Evolutionary conservation across 2,888 invertebrate species (phyloP).

Genomic region (Mylabris sibirica): DNA sequence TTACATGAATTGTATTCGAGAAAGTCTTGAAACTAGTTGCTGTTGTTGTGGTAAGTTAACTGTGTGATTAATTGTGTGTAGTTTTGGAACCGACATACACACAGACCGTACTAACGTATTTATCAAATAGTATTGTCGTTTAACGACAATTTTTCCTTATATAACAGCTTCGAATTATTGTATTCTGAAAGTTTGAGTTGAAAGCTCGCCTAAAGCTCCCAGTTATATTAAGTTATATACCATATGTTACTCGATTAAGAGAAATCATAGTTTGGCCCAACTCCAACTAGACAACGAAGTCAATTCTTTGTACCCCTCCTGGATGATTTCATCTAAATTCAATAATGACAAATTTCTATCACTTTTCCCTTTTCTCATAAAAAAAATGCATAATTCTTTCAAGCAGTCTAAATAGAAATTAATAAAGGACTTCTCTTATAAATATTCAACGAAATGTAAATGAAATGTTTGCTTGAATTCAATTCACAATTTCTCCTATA

Average conservation of each 20-base stretch:
- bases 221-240: background rate
- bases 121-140: constrained; percentile 17
- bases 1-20: constrained; percentile 22
- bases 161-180: background rate
- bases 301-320: background rate
- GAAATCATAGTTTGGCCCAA: constrained; percentile 3
- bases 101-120: constrained; percentile 21
- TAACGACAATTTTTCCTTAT: constrained; percentile 12
- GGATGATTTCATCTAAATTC: background rate
- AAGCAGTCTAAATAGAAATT: constrained; percentile 42
- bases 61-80: constrained; percentile 23
- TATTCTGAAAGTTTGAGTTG: background rate
- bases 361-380: no score
- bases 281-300: background rate
- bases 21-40: constrained; percentile 16
- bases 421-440: constrained; percentile 41
- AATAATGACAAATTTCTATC: background rate
- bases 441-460: constrained; percentile 44
- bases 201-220: background rate
- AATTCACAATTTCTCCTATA: constrained; percentile 42
- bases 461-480: constrained; percentile 42
- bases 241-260: constrained; percentile 3
- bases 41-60: constrained; percentile 1
- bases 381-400: constrained; percentile 34
- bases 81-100: constrained; percentile 18